Percentiles rank a stretch among this genome's conserved stretches.
Evolutionary conservation across 2,797 vertebrate genomes (phyloP).

Genomic region (Platalea minor): DNA sequence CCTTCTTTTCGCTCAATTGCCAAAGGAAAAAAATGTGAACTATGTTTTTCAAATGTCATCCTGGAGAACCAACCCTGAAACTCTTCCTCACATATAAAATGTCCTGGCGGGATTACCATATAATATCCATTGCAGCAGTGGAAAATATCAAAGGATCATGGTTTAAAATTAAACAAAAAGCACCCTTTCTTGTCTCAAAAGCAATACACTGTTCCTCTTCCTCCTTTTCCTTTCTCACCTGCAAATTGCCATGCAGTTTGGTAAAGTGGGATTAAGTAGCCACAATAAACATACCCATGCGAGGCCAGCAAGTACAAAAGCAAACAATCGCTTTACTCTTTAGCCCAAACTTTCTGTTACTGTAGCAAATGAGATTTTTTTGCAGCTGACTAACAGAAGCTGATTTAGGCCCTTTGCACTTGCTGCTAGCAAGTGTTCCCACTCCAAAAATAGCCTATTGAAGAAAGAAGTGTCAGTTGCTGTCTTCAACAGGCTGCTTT

Average conservation of each 20-base stretch:
- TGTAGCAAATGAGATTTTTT: constrained; percentile 42
- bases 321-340: background rate
- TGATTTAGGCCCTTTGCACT: constrained; percentile 10
- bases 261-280: background rate
- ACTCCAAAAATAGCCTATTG: constrained; percentile 46
- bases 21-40: background rate
- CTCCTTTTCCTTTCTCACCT: background rate
- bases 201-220: background rate
- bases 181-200: constrained; percentile 18
- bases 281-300: background rate
- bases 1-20: background rate
- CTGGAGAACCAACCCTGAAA: constrained; percentile 23
- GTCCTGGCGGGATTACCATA: constrained; percentile 52
- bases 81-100: constrained; percentile 24
- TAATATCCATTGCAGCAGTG: constrained; percentile 46
- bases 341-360: constrained; percentile 37
- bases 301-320: background rate
- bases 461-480: constrained; percentile 50
- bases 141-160: constrained; percentile 62
- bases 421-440: constrained; percentile 32
- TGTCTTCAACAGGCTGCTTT: constrained; percentile 51
- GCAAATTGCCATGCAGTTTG: background rate
- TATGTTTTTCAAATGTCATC: constrained; percentile 50
- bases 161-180: constrained; percentile 40
- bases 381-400: constrained; percentile 50